Conservation (phyloP, 1,140 invertebrate species). For the Gryon sp. region DNA sequence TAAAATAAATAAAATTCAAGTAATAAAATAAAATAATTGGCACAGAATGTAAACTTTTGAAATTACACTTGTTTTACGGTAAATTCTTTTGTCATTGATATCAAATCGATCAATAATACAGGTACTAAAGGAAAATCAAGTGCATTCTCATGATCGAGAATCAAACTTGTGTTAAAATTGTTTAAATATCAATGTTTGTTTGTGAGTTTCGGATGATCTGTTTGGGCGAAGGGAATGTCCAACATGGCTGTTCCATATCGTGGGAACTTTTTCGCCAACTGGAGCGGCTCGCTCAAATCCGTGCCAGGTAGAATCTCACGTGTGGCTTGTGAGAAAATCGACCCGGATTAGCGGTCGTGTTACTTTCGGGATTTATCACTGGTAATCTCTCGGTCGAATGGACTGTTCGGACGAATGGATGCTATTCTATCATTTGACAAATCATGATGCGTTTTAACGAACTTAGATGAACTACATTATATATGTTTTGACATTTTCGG, state of each 20-base stretch:
- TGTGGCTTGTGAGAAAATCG: conserved; percentile 74
- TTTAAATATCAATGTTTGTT: conserved; percentile 28
- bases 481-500: conserved; percentile 1
- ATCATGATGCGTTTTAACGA: conserved; percentile 1
- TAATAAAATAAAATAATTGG: no score
- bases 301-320: conserved; percentile 74
- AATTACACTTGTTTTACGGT: no score
- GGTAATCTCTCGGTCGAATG: conserved; percentile 23
- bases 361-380: conserved; percentile 52
- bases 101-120: conserved; percentile 13
- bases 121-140: conserved; percentile 39
- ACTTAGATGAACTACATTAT: no score
- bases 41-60: no score
- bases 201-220: conserved; percentile 29
- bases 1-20: no score
- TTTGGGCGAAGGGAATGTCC: conserved; percentile 42
- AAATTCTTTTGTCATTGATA: neutral
- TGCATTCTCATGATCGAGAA: conserved; percentile 57
- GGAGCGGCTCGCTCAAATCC: conserved; percentile 69
- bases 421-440: neutral
- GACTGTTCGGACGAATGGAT: conserved; percentile 10
- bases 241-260: conserved; percentile 68
- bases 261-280: conserved; percentile 78
- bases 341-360: conserved; percentile 53
- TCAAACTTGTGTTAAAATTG: neutral